phyloP scores from a whole-genome alignment of 2,113 vertebrate genomes.

The Passer domesticus region DNA sequence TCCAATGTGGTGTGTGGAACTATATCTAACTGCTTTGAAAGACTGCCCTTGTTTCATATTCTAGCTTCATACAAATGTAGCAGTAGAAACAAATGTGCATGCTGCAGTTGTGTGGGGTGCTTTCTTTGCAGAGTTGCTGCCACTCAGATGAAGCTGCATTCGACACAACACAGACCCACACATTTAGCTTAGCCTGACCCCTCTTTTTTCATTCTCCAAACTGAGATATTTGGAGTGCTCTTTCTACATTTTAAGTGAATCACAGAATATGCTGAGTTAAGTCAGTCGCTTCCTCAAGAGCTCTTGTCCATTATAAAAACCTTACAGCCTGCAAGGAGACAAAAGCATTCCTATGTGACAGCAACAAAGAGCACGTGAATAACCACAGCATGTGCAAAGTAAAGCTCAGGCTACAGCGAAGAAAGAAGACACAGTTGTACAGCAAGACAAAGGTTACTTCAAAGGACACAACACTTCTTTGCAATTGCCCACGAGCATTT shows the following conservation, averaged over 20 bases:
- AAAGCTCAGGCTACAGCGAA: not conserved
- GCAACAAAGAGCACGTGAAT: accelerated
- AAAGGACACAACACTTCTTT: not conserved
- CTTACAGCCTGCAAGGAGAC: not conserved
- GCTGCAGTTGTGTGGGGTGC: not conserved
- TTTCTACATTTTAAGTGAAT: not conserved
- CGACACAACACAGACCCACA: not conserved
- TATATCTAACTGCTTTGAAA: not conserved
- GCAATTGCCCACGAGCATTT: not conserved
- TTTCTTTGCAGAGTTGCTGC: not conserved
- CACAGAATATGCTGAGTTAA: not conserved
- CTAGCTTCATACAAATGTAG: not conserved
- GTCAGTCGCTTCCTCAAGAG: not conserved
- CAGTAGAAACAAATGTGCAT: not conserved
- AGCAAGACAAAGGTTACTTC: not conserved
- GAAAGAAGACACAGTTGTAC: not conserved
- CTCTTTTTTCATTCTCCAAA: not conserved
- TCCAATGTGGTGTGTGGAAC: not conserved
- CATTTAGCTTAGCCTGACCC: not conserved
- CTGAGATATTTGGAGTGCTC: not conserved
- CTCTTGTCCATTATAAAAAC: not conserved
- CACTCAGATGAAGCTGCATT: not conserved
- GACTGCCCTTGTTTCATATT: not conserved
- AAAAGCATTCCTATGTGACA: not conserved
- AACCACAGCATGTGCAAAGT: not conserved